Conservation (phyloP, 2,888 invertebrate species). For the Oscheius sp. region DNA sequence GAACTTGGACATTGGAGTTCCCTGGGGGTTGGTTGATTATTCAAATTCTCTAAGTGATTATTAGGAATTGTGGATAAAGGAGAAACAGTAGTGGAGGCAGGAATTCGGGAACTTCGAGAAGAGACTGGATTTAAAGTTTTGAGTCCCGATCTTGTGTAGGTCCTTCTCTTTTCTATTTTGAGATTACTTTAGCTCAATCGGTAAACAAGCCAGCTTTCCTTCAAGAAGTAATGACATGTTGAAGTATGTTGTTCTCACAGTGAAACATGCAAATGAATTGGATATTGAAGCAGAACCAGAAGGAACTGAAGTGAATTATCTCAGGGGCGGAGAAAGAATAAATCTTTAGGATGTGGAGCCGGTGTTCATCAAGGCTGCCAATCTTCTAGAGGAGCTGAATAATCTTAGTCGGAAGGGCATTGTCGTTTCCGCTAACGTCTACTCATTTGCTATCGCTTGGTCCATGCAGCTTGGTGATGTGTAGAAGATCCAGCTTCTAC, state of each 20-base stretch:
- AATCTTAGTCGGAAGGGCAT: background rate
- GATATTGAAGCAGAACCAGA: background rate
- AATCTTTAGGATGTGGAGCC: constrained; percentile 13
- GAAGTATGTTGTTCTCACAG: constrained; percentile 19
- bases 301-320: constrained; percentile 13
- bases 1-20: constrained; percentile 23
- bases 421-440: constrained; percentile 11
- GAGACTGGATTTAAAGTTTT: constrained; percentile 2
- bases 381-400: constrained; percentile 5
- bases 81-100: constrained; percentile 14
- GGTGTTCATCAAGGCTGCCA: constrained; percentile 1
- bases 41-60: background rate
- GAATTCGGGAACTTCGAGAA: constrained; percentile 14
- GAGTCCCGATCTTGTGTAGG: constrained; percentile 12
- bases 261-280: background rate
- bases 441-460: constrained; percentile 23
- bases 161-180: background rate
- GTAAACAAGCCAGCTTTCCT: constrained; percentile 23
- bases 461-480: constrained; percentile 17
- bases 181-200: background rate
- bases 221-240: constrained; percentile 15
- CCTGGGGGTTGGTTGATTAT: constrained; percentile 10
- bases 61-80: constrained; percentile 11
- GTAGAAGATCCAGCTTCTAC: background rate
- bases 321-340: background rate